Percentiles rank a stretch among this genome's conserved stretches.
Conservation (phyloP, 2,797 vertebrate genomes). For the Ctenochaetus hawaiiensis region DNA sequence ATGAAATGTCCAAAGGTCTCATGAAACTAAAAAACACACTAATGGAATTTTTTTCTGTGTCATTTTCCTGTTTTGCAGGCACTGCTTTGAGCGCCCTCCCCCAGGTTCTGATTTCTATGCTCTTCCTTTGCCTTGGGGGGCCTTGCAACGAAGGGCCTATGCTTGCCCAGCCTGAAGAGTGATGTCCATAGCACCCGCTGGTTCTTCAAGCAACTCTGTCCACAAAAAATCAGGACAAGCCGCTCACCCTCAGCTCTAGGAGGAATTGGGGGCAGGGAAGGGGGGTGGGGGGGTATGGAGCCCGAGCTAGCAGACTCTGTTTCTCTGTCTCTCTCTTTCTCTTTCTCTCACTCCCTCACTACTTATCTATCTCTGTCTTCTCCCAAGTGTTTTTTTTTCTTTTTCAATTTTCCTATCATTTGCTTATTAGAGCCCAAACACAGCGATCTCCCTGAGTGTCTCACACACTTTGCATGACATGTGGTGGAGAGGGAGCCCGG, state of each 20-base stretch:
- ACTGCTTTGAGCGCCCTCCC: conserved; percentile 87
- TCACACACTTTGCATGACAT: conserved; percentile 89
- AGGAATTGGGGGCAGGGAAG: conserved; percentile 82
- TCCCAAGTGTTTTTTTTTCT: conserved; percentile 70
- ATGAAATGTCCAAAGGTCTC: conserved; percentile 53
- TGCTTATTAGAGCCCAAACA: conserved; percentile 86
- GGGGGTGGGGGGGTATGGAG: conserved; percentile 80
- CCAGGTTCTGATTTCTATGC: conserved; percentile 90
- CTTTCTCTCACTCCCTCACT: conserved; percentile 77
- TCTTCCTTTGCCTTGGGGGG: conserved; percentile 91
- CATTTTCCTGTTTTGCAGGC: conserved; percentile 80
- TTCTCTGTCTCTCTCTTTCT: conserved; percentile 84
- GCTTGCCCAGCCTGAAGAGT: conserved; percentile 89
- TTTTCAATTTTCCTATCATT: conserved; percentile 73
- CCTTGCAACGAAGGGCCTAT: conserved; percentile 86
- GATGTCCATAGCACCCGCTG: conserved; percentile 90
- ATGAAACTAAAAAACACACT: conserved; percentile 38
- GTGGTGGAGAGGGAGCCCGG: conserved; percentile 84
- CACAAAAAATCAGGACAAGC: conserved; percentile 89
- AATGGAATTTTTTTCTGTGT: conserved; percentile 52
- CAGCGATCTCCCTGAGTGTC: conserved; percentile 77
- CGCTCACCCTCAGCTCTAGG: conserved; percentile 88
- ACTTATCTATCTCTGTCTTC: conserved; percentile 82
- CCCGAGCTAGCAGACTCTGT: conserved; percentile 86
- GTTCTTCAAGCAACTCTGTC: conserved; percentile 91